Conservation (phyloP, 1,140 invertebrate species). For the Phthorimaea operculella region DNA sequence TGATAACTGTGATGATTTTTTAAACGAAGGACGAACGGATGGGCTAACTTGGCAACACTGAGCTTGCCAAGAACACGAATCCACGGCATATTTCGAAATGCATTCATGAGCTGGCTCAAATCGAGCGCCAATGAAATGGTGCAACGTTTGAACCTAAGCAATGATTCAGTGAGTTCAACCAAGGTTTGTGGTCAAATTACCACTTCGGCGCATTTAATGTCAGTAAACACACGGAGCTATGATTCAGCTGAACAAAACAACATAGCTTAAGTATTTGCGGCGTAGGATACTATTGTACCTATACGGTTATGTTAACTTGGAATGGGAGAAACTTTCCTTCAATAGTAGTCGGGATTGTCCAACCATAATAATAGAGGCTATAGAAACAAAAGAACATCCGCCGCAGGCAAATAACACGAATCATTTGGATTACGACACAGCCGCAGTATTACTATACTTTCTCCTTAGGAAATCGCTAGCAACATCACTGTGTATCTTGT, state of each 20-base stretch:
- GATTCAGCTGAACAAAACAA: too few relatives aligned
- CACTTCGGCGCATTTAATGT: too few relatives aligned
- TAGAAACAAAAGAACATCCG: constrained; percentile 9
- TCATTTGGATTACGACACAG: constrained; percentile 20
- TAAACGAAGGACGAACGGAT: too few relatives aligned
- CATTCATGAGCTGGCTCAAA: constrained; percentile 17
- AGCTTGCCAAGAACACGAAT: constrained; percentile 12
- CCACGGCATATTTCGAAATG: constrained; percentile 32
- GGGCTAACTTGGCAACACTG: too few relatives aligned
- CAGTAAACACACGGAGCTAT: too few relatives aligned
- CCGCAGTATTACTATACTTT: constrained; percentile 23
- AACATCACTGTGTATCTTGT: constrained; percentile 4
- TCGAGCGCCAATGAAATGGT: neutral
- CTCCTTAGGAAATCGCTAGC: constrained; percentile 21
- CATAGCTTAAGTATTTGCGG: too few relatives aligned
- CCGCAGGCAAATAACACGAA: constrained; percentile 11
- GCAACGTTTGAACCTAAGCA: neutral
- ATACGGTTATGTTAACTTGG: too few relatives aligned
- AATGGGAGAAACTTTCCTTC: too few relatives aligned
- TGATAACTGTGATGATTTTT: too few relatives aligned
- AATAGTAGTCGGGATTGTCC: neutral
- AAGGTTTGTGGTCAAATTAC: too few relatives aligned
- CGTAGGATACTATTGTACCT: too few relatives aligned
- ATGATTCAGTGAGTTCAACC: too few relatives aligned
- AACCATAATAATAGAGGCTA: neutral